A percentile compares a stretch with the other conserved stretches of the same genome.
phyloP scores from a whole-genome alignment of 2,888 invertebrate species.

The Aplocera efformata region DNA sequence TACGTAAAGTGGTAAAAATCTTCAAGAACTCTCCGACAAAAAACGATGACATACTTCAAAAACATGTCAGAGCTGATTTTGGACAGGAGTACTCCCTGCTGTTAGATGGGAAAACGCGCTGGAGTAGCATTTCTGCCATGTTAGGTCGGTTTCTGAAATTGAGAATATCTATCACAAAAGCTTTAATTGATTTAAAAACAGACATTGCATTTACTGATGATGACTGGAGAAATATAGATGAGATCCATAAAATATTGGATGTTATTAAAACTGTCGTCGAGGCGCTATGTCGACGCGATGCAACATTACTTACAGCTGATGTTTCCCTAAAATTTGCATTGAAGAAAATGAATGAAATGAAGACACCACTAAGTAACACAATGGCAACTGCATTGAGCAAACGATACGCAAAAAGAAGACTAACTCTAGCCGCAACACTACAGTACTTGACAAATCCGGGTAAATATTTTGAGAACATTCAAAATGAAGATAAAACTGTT shows the following conservation, averaged over 20 bases:
- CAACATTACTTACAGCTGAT: constrained; percentile 25
- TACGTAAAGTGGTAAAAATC: constrained; percentile 18
- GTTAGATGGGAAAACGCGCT: constrained; percentile 20
- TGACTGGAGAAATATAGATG: constrained; percentile 28
- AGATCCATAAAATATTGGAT: constrained; percentile 22
- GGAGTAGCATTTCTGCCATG: constrained; percentile 22
- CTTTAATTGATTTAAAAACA: constrained; percentile 28
- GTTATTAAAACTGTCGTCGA: constrained; percentile 26
- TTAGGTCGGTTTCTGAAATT: constrained; percentile 23
- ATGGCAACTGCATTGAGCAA: constrained; percentile 20
- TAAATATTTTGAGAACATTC: constrained; percentile 19
- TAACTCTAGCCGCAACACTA: constrained; percentile 11
- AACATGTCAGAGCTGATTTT: constrained; percentile 20
- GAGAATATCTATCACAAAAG: constrained; percentile 30
- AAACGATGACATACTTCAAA: constrained; percentile 21
- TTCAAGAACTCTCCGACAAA: constrained; percentile 21
- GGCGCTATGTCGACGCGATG: constrained; percentile 25
- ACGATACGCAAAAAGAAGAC: constrained; percentile 2
- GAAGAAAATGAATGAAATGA: constrained; percentile 16
- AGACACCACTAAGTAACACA: constrained; percentile 12
- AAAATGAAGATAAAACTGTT: constrained; percentile 16
- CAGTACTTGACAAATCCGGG: constrained; percentile 18
- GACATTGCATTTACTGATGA: constrained; percentile 26
- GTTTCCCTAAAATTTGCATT: constrained; percentile 23
- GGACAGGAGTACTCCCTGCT: constrained; percentile 22